These are phyloP conservation scores for Drosophila repleta DNA, from an alignment of 1,140 invertebrate genomes.

Conservation along the genomic window DNA sequence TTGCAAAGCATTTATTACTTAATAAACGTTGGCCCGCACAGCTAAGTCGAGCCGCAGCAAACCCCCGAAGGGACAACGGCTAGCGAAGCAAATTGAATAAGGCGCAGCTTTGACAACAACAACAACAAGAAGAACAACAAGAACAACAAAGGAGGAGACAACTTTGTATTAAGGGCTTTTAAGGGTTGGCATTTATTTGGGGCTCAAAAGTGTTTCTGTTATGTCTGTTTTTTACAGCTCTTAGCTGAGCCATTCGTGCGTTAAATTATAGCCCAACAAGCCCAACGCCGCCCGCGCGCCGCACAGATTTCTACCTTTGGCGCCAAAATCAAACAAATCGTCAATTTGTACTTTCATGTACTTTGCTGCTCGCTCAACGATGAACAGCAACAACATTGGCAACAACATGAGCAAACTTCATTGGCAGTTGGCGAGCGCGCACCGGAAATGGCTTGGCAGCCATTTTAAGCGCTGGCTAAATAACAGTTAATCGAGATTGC, in stretches of 20 bases:
- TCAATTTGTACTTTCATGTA: conserved; percentile 81
- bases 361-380: conserved; percentile 61
- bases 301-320: conserved; percentile 59
- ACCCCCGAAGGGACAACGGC: conserved; percentile 4
- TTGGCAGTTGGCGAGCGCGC: conserved; percentile 14
- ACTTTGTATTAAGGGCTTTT: conserved; percentile 63
- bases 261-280: conserved; percentile 76
- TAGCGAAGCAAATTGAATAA: conserved; percentile 59
- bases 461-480: conserved; percentile 77
- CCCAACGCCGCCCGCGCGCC: no score
- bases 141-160: conserved; percentile 21
- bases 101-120: conserved; percentile 24
- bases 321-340: conserved; percentile 77
- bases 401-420: background rate
- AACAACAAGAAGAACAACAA: conserved; percentile 2
- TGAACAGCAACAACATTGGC: conserved; percentile 42
- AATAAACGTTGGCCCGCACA: conserved; percentile 49
- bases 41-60: background rate
- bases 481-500: conserved; percentile 76
- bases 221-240: conserved; percentile 61
- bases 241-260: conserved; percentile 75
- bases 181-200: conserved; percentile 52
- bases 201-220: conserved; percentile 39
- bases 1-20: conserved; percentile 74
- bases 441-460: conserved; percentile 73